Evolutionary conservation across 2,113 vertebrate species (phyloP).

Genomic region (Protobothrops mucrosquamatus): DNA sequence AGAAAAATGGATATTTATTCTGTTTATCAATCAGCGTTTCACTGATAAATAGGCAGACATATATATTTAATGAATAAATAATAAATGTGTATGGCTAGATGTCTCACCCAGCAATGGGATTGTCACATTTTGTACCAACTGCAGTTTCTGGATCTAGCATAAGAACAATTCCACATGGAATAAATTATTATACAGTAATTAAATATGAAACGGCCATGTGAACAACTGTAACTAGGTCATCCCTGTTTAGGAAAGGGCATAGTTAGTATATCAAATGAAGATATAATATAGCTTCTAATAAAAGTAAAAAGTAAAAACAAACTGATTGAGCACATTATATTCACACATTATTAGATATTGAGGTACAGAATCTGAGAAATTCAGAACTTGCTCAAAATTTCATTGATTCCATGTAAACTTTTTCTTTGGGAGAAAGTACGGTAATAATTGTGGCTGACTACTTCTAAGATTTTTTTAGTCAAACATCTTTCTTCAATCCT

Average conservation of each 20-base stretch:
- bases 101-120: not conserved
- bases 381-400: not conserved
- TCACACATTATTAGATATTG: not conserved
- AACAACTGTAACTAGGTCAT: not conserved
- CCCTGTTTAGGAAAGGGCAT: not conserved
- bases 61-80: not conserved
- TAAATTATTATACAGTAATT: not conserved
- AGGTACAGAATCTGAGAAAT: not conserved
- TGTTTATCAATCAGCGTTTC: not conserved
- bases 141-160: not conserved
- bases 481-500: not conserved
- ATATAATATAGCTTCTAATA: not conserved
- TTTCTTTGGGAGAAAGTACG: not conserved
- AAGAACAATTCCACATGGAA: not conserved
- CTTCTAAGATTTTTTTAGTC: not conserved
- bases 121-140: not conserved
- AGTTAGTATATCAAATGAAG: not conserved
- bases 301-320: not conserved
- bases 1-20: not conserved
- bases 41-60: not conserved
- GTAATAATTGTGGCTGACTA: no score
- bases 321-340: not conserved
- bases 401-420: not conserved
- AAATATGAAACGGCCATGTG: not conserved
- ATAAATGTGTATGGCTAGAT: not conserved